Conservation (phyloP, 1,140 invertebrate genomes). For the Anthonomus grandis region DNA sequence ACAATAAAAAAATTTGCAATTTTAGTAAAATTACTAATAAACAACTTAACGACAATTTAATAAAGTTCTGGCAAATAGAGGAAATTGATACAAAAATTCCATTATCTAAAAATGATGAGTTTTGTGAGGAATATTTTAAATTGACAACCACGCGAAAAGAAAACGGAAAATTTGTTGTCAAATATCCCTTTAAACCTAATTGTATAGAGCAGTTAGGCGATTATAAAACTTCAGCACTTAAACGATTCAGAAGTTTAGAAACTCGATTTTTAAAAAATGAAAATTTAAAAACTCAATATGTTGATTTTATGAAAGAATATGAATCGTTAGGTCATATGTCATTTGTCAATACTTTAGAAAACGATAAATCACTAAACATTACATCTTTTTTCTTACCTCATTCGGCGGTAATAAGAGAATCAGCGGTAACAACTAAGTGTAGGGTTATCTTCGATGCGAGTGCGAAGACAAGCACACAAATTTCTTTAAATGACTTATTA, state of each 20-base stretch:
- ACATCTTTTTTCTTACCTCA: constrained; percentile 45
- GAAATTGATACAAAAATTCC: background rate
- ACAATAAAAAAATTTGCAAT: constrained; percentile 7
- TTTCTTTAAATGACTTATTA: constrained; percentile 46
- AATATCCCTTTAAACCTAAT: constrained; percentile 11
- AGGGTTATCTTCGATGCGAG: constrained; percentile 46
- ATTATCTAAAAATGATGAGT: constrained; percentile 12
- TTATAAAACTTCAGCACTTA: constrained; percentile 6
- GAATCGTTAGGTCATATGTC: constrained; percentile 16
- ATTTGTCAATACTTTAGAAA: background rate
- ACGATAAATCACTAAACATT: constrained; percentile 3
- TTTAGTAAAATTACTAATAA: constrained; percentile 4
- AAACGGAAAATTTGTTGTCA: constrained; percentile 8
- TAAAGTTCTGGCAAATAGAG: constrained; percentile 20
- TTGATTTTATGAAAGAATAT: constrained; percentile 10
- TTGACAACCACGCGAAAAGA: constrained; percentile 3
- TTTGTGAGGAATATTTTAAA: constrained; percentile 13
- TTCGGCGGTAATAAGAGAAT: constrained; percentile 39
- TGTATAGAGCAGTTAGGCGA: constrained; percentile 6
- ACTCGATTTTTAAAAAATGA: constrained; percentile 5
- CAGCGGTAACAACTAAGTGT: constrained; percentile 37
- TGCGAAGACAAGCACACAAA: constrained; percentile 37
- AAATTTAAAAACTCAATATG: constrained; percentile 10
- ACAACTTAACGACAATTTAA: constrained; percentile 10
- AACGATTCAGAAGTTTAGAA: constrained; percentile 15